Conservation (phyloP, 2,113 vertebrate species). For the Daubentonia madagascariensis region DNA sequence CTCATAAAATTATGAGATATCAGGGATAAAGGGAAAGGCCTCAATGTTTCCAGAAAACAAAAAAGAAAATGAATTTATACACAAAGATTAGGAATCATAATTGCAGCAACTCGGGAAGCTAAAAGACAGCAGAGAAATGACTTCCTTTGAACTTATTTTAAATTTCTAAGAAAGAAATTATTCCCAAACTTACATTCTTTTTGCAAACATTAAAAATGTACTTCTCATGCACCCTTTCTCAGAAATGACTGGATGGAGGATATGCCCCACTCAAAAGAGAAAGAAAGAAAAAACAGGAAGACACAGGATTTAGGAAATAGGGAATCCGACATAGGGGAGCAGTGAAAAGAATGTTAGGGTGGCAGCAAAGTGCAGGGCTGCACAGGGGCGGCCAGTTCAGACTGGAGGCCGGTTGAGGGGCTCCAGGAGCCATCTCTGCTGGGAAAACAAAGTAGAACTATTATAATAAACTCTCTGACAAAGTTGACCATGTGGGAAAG, state of each 20-base stretch:
- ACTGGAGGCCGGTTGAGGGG: accelerated
- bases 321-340: too few species aligned
- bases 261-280: not conserved
- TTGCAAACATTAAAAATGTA: not conserved
- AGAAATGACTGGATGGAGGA: not conserved
- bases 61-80: not conserved
- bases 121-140: not conserved
- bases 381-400: too few species aligned
- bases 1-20: accelerated
- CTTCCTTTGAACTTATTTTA: not conserved
- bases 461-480: not conserved
- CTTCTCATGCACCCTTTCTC: not conserved
- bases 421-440: accelerated
- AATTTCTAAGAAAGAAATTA: not conserved
- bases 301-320: not conserved
- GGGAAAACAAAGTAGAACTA: not conserved
- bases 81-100: not conserved
- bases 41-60: not conserved
- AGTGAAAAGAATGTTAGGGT: accelerated
- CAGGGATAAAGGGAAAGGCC: not conserved
- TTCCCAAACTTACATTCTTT: not conserved
- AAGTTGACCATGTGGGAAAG: not conserved
- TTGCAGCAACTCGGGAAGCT: not conserved
- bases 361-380: accelerated
- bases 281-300: not conserved